phyloP scores from a whole-genome alignment of 2,888 invertebrate species.

The Lypha dubia region DNA sequence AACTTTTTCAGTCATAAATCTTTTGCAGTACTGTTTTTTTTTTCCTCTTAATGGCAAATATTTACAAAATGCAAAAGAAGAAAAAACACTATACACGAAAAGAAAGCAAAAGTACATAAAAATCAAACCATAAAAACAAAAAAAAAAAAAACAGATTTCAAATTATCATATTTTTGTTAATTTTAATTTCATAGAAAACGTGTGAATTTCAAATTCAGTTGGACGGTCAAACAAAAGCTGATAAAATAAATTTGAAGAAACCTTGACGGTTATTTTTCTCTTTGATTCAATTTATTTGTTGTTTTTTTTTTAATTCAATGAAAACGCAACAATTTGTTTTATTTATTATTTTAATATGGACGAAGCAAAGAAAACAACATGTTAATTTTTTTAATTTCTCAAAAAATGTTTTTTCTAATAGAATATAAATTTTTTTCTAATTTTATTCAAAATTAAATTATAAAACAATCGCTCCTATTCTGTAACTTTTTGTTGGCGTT shows the following conservation, averaged over 20 bases:
- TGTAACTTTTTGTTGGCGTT: too few species aligned
- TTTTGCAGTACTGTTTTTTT: too few species aligned
- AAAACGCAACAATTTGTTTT: neutral
- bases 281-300: neutral
- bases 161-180: constrained; percentile 35
- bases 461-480: too few species aligned
- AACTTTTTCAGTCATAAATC: constrained; percentile 34
- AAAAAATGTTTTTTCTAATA: too few species aligned
- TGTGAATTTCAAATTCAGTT: constrained; percentile 22
- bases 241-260: constrained; percentile 2
- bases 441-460: too few species aligned
- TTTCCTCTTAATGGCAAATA: constrained; percentile 21
- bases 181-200: constrained; percentile 34
- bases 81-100: neutral
- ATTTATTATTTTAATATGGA: neutral
- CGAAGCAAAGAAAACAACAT: too few species aligned
- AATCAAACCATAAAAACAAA: neutral
- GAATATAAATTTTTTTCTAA: too few species aligned
- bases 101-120: constrained; percentile 7
- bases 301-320: neutral
- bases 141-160: neutral
- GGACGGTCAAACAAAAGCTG: neutral
- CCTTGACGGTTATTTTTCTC: neutral
- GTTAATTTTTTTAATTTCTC: too few species aligned
- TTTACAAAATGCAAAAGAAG: constrained; percentile 21